Evolutionary conservation across 2,888 invertebrate genomes (phyloP), one percentile per base, ranked within the genome.

Genomic region (Microchrysa polita): DNA sequence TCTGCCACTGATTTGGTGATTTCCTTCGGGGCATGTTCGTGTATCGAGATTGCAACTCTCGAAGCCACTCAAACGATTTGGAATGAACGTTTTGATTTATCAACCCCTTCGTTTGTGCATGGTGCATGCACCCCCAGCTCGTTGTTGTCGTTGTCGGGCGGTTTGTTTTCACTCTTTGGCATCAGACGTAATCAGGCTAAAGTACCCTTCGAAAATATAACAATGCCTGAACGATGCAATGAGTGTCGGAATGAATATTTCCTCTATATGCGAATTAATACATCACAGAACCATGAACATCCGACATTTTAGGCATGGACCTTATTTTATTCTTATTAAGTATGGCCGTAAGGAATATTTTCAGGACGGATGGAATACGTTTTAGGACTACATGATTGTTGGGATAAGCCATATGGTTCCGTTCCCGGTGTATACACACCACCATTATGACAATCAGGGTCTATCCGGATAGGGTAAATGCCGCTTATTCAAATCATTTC

Each of bases 321-420:
- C 55, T 22, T 55, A 55, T 55, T 55, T 55, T 55, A 20, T 55
- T 18, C 55, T 55, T 55, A 55, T 16, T 55, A 34, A 55, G 55
- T 55, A 48, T 48, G 2, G 20, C 55, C 18, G 16, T 2, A 55
- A 55, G 18, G 55, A 4, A 55, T 18, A 20, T n/a, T 20, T 20
- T 22, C 4, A 7, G 27, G 7, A 34, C 27, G 27, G 27, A 34
- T n/a, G 27, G 27, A 5, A 7, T 7, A 7, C 27, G 27, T 7
- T 34, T 34, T 34, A 34, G 27, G 2, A 20, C 55, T 4, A n/a
- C n/a, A n/a, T n/a, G n/a, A 55, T 20, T 55, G 4, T 18, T 55
- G 55, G 16, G 55, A 55, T 55, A 55, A 22, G 55, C 22, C 55
- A 16, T 16, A 20, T 55, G 55, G 4, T 55, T 2, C 55, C 55